Conservation (phyloP, 1,140 invertebrate species). For the Cotesia chilonis region DNA sequence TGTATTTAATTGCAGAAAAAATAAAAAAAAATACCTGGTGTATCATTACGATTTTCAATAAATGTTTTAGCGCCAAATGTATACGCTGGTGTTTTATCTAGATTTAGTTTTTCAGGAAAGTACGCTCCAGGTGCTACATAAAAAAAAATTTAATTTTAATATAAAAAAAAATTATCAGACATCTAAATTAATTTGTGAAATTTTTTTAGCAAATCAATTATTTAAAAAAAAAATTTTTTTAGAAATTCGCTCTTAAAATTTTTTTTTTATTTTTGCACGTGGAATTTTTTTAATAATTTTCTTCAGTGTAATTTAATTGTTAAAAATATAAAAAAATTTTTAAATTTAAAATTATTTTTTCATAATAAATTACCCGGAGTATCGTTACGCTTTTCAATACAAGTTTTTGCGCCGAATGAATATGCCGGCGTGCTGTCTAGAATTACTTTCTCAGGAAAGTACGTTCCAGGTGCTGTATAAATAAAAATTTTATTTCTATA, state of each 20-base stretch:
- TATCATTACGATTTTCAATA: constrained; percentile 43
- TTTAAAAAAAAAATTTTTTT: not conserved
- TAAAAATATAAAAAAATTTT: too few relatives aligned
- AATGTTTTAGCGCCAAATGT: constrained; percentile 51
- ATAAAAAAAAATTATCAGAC: not conserved
- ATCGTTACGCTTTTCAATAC: constrained; percentile 45
- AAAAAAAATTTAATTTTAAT: not conserved
- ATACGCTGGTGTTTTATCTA: constrained; percentile 44
- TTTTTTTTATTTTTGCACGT: not conserved
- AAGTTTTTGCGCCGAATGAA: constrained; percentile 50
- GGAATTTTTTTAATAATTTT: too few relatives aligned
- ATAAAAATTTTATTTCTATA: constrained; percentile 5
- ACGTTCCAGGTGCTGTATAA: constrained; percentile 51
- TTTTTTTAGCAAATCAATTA: not conserved
- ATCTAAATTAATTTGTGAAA: too few relatives aligned
- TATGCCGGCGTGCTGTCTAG: constrained; percentile 44
- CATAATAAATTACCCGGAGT: constrained; percentile 25
- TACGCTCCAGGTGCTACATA: constrained; percentile 52
- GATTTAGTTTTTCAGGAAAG: constrained; percentile 43
- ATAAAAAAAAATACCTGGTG: constrained; percentile 22
- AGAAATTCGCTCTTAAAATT: not conserved
- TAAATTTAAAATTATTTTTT: not conserved
- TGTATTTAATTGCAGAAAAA: too few relatives aligned
- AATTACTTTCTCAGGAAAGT: constrained; percentile 44
- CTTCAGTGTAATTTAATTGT: too few relatives aligned